Percentiles rank a stretch among this genome's conserved stretches.
These are phyloP conservation scores for Paramuricea clavata DNA, from an alignment of 92 coral and sea anemone genomes.

Conservation along the genomic window DNA sequence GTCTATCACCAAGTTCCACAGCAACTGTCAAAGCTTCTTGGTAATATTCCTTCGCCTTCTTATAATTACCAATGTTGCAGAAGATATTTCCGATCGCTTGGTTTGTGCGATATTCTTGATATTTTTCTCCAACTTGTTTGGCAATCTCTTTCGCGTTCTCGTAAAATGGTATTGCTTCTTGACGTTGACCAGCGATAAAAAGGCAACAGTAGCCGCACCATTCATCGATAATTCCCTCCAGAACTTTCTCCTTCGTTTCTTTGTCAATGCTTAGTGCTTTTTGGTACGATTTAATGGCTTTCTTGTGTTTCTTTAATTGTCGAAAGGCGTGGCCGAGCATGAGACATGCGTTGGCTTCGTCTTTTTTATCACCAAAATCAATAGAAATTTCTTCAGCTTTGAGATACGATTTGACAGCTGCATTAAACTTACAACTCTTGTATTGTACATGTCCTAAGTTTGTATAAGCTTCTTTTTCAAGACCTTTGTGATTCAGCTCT, in stretches of 20 bases:
- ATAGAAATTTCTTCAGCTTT: no score
- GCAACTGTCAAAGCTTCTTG: neutral
- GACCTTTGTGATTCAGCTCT: neutral
- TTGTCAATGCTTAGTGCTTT: conserved; percentile 28
- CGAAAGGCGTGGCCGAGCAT: conserved; percentile 26
- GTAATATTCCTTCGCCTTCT: neutral
- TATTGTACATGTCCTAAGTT: conserved; percentile 30
- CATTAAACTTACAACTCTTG: neutral
- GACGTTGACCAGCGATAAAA: conserved; percentile 13
- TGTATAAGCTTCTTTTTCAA: neutral
- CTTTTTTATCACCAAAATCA: neutral
- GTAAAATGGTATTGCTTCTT: no score
- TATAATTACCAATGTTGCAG: neutral
- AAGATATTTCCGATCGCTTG: no score
- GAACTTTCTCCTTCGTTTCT: neutral
- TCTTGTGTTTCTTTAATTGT: conserved; percentile 28
- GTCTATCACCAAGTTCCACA: no score
- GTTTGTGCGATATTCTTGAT: no score
- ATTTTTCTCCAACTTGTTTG: no score
- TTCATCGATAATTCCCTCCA: no score
- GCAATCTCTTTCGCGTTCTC: no score
- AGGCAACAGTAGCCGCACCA: no score
- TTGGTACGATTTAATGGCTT: conserved; percentile 44
- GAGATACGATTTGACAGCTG: neutral
- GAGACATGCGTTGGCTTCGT: conserved; percentile 17